Evolutionary conservation across 2,888 invertebrate genomes (phyloP), one percentile per base, ranked within the genome.

Genomic region (Altica lythri): DNA sequence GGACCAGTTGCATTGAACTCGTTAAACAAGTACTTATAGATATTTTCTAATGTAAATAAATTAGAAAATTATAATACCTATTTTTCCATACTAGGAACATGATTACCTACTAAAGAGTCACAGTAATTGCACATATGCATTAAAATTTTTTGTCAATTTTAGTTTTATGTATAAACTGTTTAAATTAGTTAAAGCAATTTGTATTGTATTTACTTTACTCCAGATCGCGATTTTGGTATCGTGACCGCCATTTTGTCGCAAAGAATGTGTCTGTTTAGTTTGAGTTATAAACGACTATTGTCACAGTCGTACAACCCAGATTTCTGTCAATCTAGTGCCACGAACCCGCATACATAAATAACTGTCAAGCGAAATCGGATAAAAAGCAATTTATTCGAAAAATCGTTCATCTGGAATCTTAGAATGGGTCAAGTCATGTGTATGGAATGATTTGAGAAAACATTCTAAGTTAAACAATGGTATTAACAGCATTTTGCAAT

Each of bases 331-430:
- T 74, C 55, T 51, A 43, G 73, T 69, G 55, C 57, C 55, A 55
- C 50, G 55, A 58, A 63, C 59, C 60, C 55, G 56, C 63, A 65
- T 65, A 65, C 72, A 74, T 75, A 75, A 74, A 75, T 75, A 70
- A 60, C 62, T 66, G 75, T 75, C 75, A 67, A 60, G 55, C 63
- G 45, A 67, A 69, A 70, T 70, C 73, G 67, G 72, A 75, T 73
- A 74, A 75, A 75, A 74, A 75, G 64, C 73, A 70, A 75, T 74
- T 74, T 75, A 74, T 74, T 72, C 69, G 68, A 70, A 67, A 66
- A 65, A 63, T 60, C 62, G 65, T 62, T 57, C 60, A 57, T 55
- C 57, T 60, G 60, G 29, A 30, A 56, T 43, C 43, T 58, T 49
- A 68, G 70, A 69, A 61, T 67, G 70, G 69, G 61, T 62, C 61